Evolutionary conservation across 1,140 invertebrate genomes (phyloP).

Genomic region (Spodoptera litura): DNA sequence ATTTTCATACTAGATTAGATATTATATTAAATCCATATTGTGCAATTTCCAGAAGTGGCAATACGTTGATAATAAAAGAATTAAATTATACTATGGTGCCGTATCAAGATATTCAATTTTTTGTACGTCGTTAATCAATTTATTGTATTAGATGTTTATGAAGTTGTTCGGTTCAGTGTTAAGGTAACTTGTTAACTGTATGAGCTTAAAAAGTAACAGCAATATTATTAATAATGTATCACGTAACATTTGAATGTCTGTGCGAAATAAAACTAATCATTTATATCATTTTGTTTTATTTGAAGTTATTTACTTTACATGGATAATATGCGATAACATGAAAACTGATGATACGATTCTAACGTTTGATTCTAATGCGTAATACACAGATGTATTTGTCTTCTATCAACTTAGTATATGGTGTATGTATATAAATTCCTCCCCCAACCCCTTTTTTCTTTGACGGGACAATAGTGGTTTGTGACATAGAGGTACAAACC

Average conservation of each 20-base stretch:
- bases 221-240: conserved; percentile 2
- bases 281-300: neutral
- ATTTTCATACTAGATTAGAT: neutral
- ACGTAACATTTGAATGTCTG: neutral
- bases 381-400: too few relatives aligned
- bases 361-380: too few relatives aligned
- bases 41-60: conserved; percentile 6
- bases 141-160: too few relatives aligned
- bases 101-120: conserved; percentile 3
- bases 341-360: too few relatives aligned
- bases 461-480: too few relatives aligned
- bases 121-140: neutral
- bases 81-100: neutral
- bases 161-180: neutral
- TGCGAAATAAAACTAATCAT: conserved; percentile 12
- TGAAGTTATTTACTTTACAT: neutral
- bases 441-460: too few relatives aligned
- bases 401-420: too few relatives aligned
- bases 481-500: too few relatives aligned
- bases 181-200: neutral
- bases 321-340: too few relatives aligned
- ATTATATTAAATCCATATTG: neutral
- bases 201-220: conserved; percentile 12
- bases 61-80: neutral
- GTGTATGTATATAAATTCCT: too few relatives aligned